Conservation (phyloP, 1,140 invertebrate species). For the Zeugodacus cucurbitae region DNA sequence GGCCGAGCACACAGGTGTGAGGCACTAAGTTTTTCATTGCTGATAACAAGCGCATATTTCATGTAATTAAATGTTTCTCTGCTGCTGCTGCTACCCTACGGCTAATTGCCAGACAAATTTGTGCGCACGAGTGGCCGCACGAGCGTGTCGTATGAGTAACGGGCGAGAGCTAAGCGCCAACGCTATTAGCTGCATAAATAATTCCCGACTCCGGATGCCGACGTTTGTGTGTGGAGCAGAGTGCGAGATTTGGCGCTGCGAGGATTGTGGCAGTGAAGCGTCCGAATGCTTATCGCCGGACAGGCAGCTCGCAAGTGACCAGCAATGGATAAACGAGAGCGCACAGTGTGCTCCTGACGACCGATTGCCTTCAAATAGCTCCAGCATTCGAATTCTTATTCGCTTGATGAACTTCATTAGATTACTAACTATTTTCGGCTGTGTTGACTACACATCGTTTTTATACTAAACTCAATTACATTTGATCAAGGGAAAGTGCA, state of each 20-base stretch:
- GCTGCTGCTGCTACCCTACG: background rate
- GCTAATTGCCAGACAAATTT: conserved; percentile 29
- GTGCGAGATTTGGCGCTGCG: background rate
- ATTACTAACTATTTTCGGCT: too few relatives aligned
- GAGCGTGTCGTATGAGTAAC: conserved; percentile 2
- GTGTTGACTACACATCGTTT: too few relatives aligned
- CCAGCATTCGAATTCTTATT: too few relatives aligned
- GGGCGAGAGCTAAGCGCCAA: background rate
- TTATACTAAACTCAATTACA: too few relatives aligned
- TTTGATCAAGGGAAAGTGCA: too few relatives aligned
- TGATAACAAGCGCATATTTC: conserved; percentile 32
- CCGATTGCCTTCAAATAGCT: too few relatives aligned
- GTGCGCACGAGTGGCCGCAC: background rate
- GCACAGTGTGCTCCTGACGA: background rate
- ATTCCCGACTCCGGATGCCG: background rate
- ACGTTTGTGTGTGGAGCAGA: background rate
- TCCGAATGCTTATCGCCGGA: background rate
- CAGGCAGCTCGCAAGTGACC: background rate
- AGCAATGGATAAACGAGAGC: background rate
- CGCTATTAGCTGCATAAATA: conserved; percentile 38
- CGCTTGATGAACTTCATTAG: too few relatives aligned
- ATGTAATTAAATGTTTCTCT: conserved; percentile 27
- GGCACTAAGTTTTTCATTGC: background rate
- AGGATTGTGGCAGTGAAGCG: background rate
- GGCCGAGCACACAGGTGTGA: background rate